These are phyloP conservation scores for Diogma glabrata DNA, from an alignment of 2,888 invertebrate species.

Conservation along the genomic window DNA sequence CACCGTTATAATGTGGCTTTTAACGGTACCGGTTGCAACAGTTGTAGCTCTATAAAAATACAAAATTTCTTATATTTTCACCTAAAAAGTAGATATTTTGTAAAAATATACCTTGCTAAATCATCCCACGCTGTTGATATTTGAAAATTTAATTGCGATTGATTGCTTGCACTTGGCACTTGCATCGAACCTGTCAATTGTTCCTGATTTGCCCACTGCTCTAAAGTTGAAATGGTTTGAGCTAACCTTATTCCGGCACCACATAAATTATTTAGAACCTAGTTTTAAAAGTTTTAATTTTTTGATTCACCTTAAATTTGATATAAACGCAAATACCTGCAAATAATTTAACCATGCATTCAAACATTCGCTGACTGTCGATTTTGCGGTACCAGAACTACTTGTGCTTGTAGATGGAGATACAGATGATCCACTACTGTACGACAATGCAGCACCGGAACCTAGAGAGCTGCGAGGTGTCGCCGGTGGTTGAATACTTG, in stretches of 20 bases:
- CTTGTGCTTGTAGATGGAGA: slow-evolving; percentile 26
- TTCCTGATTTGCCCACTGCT: slow-evolving; percentile 34
- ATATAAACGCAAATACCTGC: too few species aligned
- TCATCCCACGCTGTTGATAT: slow-evolving; percentile 53
- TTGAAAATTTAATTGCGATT: slow-evolving; percentile 23
- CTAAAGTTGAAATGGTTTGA: slow-evolving; percentile 44
- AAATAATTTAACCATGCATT: slow-evolving; percentile 29
- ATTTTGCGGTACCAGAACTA: slow-evolving; percentile 25
- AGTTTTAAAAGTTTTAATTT: neutral
- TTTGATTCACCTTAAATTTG: neutral
- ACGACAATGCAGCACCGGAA: slow-evolving; percentile 22
- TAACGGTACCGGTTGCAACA: slow-evolving; percentile 50
- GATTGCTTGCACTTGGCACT: slow-evolving; percentile 5
- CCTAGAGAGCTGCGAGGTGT: slow-evolving; percentile 22
- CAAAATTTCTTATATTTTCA: neutral
- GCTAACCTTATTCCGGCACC: slow-evolving; percentile 49
- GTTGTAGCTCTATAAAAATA: slow-evolving; percentile 40
- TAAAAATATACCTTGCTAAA: slow-evolving; percentile 31
- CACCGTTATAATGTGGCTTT: slow-evolving; percentile 48
- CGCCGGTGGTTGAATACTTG: slow-evolving; percentile 19
- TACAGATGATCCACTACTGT: slow-evolving; percentile 22
- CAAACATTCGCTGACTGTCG: slow-evolving; percentile 27
- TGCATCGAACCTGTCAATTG: neutral
- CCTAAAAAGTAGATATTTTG: neutral
- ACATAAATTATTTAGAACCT: slow-evolving; percentile 52